phyloP scores from a whole-genome alignment of 1,140 invertebrate species.

The Musca domestica region DNA sequence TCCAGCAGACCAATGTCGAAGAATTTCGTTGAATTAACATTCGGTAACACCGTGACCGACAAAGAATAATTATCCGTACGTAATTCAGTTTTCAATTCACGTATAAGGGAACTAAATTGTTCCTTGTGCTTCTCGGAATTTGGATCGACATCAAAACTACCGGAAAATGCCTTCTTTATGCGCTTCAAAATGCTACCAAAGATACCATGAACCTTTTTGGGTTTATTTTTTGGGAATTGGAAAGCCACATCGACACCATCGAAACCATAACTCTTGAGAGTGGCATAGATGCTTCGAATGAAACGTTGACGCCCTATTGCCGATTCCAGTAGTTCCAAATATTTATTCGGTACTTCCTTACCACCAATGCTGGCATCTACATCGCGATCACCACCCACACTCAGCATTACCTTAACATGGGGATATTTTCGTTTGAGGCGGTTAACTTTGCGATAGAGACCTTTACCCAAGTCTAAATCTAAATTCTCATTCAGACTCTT shows the following conservation, averaged over 20 bases:
- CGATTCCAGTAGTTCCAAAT: conserved; percentile 62
- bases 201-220: conserved; percentile 72
- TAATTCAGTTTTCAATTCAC: conserved; percentile 69
- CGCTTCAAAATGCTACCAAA: conserved; percentile 69
- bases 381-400: conserved; percentile 73
- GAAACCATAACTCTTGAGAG: conserved; percentile 73
- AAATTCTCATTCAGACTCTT: conserved; percentile 67
- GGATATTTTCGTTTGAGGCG: conserved; percentile 72
- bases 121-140: conserved; percentile 74
- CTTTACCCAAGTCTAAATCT: conserved; percentile 69
- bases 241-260: conserved; percentile 85
- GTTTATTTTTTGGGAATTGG: conserved; percentile 77
- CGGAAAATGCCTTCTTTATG: conserved; percentile 70
- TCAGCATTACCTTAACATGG: conserved; percentile 70
- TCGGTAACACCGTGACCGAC: conserved; percentile 70
- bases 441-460: conserved; percentile 70
- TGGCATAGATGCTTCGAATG: conserved; percentile 67
- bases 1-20: too few species aligned
- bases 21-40: conserved; percentile 64
- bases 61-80: conserved; percentile 65
- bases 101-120: conserved; percentile 70
- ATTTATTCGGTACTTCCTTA: conserved; percentile 56
- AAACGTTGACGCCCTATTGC: conserved; percentile 70
- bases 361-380: conserved; percentile 56
- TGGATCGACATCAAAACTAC: conserved; percentile 67